Evolutionary conservation across 2,888 invertebrate species (phyloP).

Genomic region (Abrostola tripartita): DNA sequence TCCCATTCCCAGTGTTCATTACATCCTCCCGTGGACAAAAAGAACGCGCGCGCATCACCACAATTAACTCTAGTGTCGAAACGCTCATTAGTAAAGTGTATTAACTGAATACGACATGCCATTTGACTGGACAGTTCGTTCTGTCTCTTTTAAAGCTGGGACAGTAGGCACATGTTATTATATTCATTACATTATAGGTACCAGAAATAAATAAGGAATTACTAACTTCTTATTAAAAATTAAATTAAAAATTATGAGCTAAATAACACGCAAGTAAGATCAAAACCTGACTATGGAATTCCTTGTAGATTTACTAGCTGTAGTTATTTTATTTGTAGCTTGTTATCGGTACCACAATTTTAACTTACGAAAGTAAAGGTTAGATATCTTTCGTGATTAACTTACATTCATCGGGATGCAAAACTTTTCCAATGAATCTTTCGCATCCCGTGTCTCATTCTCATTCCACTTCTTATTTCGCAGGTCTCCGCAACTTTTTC

Average conservation of each 20-base stretch:
- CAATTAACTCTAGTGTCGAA: conserved; percentile 45
- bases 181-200: neutral
- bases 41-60: conserved; percentile 22
- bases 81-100: conserved; percentile 38
- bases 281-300: too few relatives aligned
- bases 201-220: neutral
- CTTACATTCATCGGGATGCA: too few relatives aligned
- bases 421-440: neutral
- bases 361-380: too few relatives aligned
- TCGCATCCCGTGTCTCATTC: neutral
- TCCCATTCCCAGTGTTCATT: conserved; percentile 13
- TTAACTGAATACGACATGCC: conserved; percentile 21
- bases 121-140: conserved; percentile 6
- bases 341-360: too few relatives aligned
- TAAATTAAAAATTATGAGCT: too few relatives aligned
- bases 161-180: neutral
- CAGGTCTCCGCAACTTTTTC: conserved; percentile 3
- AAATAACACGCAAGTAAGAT: too few relatives aligned
- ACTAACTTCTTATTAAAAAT: too few relatives aligned
- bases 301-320: too few relatives aligned
- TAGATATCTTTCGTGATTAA: too few relatives aligned
- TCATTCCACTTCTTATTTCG: neutral
- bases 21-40: conserved; percentile 42
- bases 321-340: too few relatives aligned
- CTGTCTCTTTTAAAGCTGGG: neutral